These are phyloP conservation scores for Microctonus aethiopoides DNA, from an alignment of 2,888 invertebrate genomes.

Conservation along the genomic window DNA sequence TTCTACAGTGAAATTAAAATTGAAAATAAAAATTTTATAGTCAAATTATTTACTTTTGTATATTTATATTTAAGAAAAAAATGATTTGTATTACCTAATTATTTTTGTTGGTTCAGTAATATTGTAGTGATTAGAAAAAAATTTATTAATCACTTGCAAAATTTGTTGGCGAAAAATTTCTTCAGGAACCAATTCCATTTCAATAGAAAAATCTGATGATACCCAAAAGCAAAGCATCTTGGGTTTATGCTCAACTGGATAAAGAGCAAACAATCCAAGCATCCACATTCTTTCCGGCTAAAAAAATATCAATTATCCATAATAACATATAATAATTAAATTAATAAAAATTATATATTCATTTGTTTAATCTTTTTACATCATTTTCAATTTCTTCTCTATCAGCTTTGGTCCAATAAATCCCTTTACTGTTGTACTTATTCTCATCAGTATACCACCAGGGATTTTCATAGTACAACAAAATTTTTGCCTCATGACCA, in stretches of 20 bases:
- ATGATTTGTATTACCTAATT: too few relatives aligned
- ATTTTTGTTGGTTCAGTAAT: slow-evolving; percentile 69
- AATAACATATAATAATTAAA: slow-evolving; percentile 49
- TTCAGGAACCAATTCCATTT: slow-evolving; percentile 72
- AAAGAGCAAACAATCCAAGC: slow-evolving; percentile 73
- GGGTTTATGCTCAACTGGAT: slow-evolving; percentile 72
- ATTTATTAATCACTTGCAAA: slow-evolving; percentile 68
- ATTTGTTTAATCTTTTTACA: slow-evolving; percentile 65
- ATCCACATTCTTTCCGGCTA: slow-evolving; percentile 72
- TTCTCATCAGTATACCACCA: slow-evolving; percentile 71
- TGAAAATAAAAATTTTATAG: too few relatives aligned
- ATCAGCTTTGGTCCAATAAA: slow-evolving; percentile 71
- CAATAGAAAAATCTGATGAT: slow-evolving; percentile 71
- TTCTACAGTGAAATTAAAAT: slow-evolving; percentile 67
- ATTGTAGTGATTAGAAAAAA: slow-evolving; percentile 68
- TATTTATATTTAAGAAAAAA: too few relatives aligned
- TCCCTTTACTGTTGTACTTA: slow-evolving; percentile 65
- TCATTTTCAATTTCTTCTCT: slow-evolving; percentile 45
- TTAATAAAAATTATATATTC: slow-evolving; percentile 33
- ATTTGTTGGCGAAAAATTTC: slow-evolving; percentile 69
- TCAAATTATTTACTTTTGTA: too few relatives aligned
- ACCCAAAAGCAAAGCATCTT: slow-evolving; percentile 76
- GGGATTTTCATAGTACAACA: slow-evolving; percentile 72
- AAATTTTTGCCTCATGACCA: slow-evolving; percentile 77
- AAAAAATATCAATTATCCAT: slow-evolving; percentile 3